These are phyloP conservation scores for Pyrrhopygopsis socrates DNA, from an alignment of 2,888 invertebrate species.

Conservation along the genomic window DNA sequence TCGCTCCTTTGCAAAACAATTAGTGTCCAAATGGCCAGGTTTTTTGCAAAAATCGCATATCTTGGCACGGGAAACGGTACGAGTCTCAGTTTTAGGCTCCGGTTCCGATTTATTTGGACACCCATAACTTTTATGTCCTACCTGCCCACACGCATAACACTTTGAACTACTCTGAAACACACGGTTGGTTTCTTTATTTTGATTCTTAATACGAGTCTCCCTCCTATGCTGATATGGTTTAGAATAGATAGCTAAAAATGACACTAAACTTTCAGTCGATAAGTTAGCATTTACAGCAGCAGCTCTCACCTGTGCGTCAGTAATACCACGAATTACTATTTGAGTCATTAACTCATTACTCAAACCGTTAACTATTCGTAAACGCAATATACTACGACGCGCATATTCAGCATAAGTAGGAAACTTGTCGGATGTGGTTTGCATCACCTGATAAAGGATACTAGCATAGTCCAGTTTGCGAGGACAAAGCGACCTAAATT, in stretches of 20 bases:
- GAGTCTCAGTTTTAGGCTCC: too few species aligned
- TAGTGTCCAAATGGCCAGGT: slow-evolving; percentile 33
- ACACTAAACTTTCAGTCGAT: background rate
- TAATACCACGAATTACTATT: too few species aligned
- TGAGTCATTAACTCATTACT: background rate
- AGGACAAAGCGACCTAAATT: background rate
- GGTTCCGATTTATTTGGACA: background rate
- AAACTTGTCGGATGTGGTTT: background rate
- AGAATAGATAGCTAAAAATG: background rate
- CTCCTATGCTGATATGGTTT: background rate
- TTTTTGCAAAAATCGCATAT: background rate
- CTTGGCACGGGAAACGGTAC: background rate
- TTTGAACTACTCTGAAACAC: background rate
- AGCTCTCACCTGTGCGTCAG: background rate
- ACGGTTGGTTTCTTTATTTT: background rate
- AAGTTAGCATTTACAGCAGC: background rate
- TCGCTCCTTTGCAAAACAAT: slow-evolving; percentile 43
- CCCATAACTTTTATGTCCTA: background rate
- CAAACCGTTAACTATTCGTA: background rate
- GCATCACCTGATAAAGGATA: background rate
- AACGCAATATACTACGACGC: background rate
- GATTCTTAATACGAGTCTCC: too few species aligned
- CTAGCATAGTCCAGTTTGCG: background rate
- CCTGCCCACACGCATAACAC: background rate
- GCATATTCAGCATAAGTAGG: background rate